Percentiles rank a stretch among this genome's conserved stretches.
Conservation (phyloP, 2,113 vertebrate genomes). For the Equus quagga region DNA sequence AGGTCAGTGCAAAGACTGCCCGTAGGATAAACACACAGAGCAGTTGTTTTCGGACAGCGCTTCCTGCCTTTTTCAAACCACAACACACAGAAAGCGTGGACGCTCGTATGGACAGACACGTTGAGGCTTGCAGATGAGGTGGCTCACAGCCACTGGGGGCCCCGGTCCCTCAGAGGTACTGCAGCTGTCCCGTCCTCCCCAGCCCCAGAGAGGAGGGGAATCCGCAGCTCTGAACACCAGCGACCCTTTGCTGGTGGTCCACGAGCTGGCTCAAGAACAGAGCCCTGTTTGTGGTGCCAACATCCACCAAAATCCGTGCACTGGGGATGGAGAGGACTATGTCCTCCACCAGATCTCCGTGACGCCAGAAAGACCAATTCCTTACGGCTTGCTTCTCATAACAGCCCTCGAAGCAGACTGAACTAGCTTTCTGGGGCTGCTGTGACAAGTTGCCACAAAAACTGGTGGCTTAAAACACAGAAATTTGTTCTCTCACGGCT, state of each 20-base stretch:
- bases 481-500: not conserved
- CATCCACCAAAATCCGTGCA: not conserved
- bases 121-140: not conserved
- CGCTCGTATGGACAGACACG: accelerated
- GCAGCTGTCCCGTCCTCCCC: accelerated
- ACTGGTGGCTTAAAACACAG: not conserved
- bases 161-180: not conserved
- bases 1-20: not conserved
- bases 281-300: accelerated
- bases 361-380: too few species aligned
- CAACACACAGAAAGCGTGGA: accelerated
- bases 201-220: not conserved
- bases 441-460: too few species aligned
- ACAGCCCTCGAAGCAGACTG: accelerated
- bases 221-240: not conserved
- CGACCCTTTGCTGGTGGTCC: not conserved
- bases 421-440: accelerated
- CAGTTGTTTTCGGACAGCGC: not conserved
- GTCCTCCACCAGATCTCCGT: not conserved
- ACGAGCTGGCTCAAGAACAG: accelerated
- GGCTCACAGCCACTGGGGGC: not conserved
- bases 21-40: too few species aligned
- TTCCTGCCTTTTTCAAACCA: not conserved
- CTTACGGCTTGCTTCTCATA: accelerated
- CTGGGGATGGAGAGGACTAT: accelerated